Evolutionary conservation across 2,888 invertebrate genomes (phyloP).

Genomic region (Pachliopta kotzebuea): DNA sequence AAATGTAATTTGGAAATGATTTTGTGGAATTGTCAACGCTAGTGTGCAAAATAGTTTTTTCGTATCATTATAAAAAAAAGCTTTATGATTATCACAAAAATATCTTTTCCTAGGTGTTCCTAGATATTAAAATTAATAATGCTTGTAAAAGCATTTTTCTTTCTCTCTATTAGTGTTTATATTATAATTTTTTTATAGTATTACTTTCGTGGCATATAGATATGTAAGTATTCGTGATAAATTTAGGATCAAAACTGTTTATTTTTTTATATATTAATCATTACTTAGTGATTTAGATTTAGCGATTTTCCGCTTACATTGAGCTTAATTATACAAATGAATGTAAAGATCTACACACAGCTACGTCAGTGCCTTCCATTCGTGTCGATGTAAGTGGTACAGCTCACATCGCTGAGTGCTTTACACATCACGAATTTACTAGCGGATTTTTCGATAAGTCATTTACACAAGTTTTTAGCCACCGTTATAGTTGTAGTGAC

Average conservation of each 20-base stretch:
- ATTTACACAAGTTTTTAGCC: constrained; percentile 23
- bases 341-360: not conserved
- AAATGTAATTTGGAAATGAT: not conserved
- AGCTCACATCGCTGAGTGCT: constrained; percentile 15
- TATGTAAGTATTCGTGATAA: constrained; percentile 26
- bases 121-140: not conserved
- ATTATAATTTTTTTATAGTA: constrained; percentile 18
- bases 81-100: not conserved
- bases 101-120: not conserved
- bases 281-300: not conserved
- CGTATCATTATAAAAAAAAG: not conserved
- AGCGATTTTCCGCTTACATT: not conserved
- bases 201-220: constrained; percentile 28
- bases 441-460: constrained; percentile 19
- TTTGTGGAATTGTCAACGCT: not conserved
- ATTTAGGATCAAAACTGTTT: constrained; percentile 14
- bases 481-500: not conserved
- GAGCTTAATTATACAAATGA: not conserved
- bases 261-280: constrained; percentile 5
- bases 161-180: not conserved
- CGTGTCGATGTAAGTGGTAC: constrained; percentile 5
- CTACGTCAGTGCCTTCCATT: constrained; percentile 26
- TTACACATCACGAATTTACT: constrained; percentile 26
- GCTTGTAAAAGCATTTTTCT: not conserved
- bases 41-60: not conserved